Evolutionary conservation across 1,140 invertebrate species (phyloP), one percentile per base, ranked within the genome.

Genomic region (Armadillidium nasatum): DNA sequence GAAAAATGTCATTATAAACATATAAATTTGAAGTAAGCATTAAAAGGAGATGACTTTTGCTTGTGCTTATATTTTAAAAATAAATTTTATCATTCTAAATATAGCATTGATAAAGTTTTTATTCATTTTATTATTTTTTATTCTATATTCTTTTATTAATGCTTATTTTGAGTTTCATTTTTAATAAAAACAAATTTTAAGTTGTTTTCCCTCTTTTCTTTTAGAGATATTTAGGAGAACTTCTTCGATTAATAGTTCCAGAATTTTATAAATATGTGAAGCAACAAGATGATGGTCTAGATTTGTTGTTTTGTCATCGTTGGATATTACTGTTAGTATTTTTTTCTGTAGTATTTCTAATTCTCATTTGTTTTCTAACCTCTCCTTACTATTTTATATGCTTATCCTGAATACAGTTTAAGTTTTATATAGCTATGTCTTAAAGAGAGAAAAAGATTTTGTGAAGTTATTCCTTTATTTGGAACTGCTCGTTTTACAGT

Each of bases 291-390:
- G 97, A 96, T 7, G 93, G 92, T 4, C 72, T 79, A 67, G 98
- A 99, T 84, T 95, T 99, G 92, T 99, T 96, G 84, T 99, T 99
- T 85, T 98, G 95, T 85, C 99, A 99, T 86, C 91, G 97, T 10
- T 90, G 89, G 89, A 84, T 90, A 71, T 83, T 90, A 43, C 66
- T 81, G 81, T 78, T 76, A 44, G 77, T 33, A 33, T 33, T 33
- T 33, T 33, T 33, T 33, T 33, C 33, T 33, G 33, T 6, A 23
- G 10, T 69, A 4, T 4, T 68, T 19, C 4, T 4, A 4, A 68
- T 10, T 68, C 9, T 68, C 11, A 4, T 68, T 9, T 7, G 4
- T 68, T 19, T 10, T 7, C 19, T 68, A 23, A 4, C 19, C 4
- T 9, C 11, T 68, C 19, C 21, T 23, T 68, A 11, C 66, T 68